These are phyloP conservation scores for Caenorhabditis auriculariae DNA, from an alignment of 2,888 invertebrate species.

Conservation along the genomic window DNA sequence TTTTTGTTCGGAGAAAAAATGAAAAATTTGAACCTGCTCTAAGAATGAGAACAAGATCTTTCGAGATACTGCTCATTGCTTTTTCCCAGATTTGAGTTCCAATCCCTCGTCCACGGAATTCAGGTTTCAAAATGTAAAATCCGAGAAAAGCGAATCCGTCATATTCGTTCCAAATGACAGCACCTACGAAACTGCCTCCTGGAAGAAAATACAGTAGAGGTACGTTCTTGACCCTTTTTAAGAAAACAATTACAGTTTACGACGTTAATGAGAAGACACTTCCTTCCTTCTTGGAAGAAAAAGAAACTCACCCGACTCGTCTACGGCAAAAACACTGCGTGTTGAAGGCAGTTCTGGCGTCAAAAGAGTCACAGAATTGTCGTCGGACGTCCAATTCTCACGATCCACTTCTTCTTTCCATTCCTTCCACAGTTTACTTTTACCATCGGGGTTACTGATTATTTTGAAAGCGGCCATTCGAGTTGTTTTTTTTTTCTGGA, in stretches of 20 bases:
- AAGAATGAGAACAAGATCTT: slow-evolving; percentile 19
- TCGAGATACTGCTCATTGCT: slow-evolving; percentile 27
- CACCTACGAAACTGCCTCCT: slow-evolving; percentile 27
- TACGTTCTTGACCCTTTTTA: neutral
- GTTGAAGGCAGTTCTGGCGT: slow-evolving; percentile 27
- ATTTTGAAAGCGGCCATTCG: no score
- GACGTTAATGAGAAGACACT: neutral
- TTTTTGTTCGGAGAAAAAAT: neutral
- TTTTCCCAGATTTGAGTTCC: slow-evolving; percentile 31
- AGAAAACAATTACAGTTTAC: slow-evolving; percentile 2
- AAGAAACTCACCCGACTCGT: slow-evolving; percentile 20
- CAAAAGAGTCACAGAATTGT: slow-evolving; percentile 31
- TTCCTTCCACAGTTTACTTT: slow-evolving; percentile 23
- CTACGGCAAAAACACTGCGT: slow-evolving; percentile 26
- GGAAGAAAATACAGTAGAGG: slow-evolving; percentile 5
- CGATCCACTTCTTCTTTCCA: slow-evolving; percentile 30
- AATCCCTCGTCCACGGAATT: slow-evolving; percentile 34
- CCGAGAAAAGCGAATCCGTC: slow-evolving; percentile 34
- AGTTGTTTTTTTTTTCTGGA: no score
- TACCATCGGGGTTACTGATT: slow-evolving; percentile 14
- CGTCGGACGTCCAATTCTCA: slow-evolving; percentile 38
- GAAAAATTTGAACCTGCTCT: slow-evolving; percentile 20
- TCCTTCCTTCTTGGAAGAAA: neutral
- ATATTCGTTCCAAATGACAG: slow-evolving; percentile 40
- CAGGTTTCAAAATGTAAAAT: slow-evolving; percentile 28